Conservation (phyloP, 2,797 vertebrate genomes). For the Rachycentron canadum region DNA sequence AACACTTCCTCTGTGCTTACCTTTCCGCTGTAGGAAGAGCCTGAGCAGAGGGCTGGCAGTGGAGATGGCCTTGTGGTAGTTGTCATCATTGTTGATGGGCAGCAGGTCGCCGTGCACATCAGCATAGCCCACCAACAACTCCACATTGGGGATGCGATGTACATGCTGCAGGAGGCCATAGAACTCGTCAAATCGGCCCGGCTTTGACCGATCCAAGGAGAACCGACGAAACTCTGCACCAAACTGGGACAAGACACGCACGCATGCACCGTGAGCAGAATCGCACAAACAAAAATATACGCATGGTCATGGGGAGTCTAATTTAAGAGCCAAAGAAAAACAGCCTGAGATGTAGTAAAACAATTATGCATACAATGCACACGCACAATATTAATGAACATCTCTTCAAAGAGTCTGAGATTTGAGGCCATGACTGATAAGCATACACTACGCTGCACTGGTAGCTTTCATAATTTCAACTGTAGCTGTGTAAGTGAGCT, state of each 20-base stretch:
- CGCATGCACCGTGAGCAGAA: not conserved
- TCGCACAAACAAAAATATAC: slow-evolving; percentile 6
- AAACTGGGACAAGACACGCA: slow-evolving; percentile 85
- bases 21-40: slow-evolving; percentile 97
- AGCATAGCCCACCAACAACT: slow-evolving; percentile 94
- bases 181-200: slow-evolving; percentile 97
- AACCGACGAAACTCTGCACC: slow-evolving; percentile 98
- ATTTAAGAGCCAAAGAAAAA: not conserved
- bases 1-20: slow-evolving; percentile 80
- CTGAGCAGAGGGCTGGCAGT: slow-evolving; percentile 94
- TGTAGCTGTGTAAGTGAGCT: not conserved
- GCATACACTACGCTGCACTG: not conserved
- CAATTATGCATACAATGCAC: not conserved
- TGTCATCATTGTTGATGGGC: slow-evolving; percentile 98
- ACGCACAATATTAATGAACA: not conserved
- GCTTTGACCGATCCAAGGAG: slow-evolving; percentile 96
- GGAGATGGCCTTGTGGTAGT: slow-evolving; percentile 97
- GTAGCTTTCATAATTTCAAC: slow-evolving; percentile 23
- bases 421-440: not conserved
- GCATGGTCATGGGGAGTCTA: not conserved
- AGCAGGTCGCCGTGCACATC: slow-evolving; percentile 96
- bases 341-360: not conserved
- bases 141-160: slow-evolving; percentile 97
- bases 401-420: not conserved
- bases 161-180: slow-evolving; percentile 96